These are phyloP conservation scores for Slavum lentiscoides DNA, from an alignment of 2,888 invertebrate genomes.

Conservation along the genomic window DNA sequence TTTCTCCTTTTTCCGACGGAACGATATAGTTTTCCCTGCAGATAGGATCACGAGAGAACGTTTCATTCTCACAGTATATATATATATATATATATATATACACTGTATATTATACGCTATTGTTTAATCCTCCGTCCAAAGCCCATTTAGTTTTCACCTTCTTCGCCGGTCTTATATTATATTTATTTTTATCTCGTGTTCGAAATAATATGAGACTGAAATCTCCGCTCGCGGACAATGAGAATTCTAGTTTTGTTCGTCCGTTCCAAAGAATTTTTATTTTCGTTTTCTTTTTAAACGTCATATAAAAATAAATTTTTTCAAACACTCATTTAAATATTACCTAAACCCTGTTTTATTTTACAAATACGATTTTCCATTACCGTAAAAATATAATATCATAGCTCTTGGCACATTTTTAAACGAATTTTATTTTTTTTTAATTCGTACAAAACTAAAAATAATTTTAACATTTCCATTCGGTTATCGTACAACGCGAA, in stretches of 20 bases:
- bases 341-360: no score
- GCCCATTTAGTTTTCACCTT: slow-evolving; percentile 45
- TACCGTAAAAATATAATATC: no score
- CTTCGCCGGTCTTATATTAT: slow-evolving; percentile 16
- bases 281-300: no score
- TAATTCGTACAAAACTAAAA: no score
- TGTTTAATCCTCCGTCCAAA: slow-evolving; percentile 43
- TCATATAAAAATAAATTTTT: no score
- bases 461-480: no score
- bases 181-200: slow-evolving; percentile 13
- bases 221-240: not conserved
- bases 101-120: not conserved
- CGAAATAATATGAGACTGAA: slow-evolving; percentile 11
- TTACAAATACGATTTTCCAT: no score
- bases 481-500: no score
- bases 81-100: no score
- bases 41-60: slow-evolving; percentile 39
- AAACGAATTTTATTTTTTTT: no score
- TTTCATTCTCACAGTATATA: slow-evolving; percentile 32
- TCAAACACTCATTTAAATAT: no score
- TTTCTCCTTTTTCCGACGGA: not conserved
- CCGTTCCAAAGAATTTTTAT: not conserved
- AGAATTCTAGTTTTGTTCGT: not conserved
- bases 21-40: slow-evolving; percentile 43
- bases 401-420: no score